Evolutionary conservation across 2,888 invertebrate species (phyloP), one percentile per base, ranked within the genome.

Genomic region (Drosophila subsilvestris): DNA sequence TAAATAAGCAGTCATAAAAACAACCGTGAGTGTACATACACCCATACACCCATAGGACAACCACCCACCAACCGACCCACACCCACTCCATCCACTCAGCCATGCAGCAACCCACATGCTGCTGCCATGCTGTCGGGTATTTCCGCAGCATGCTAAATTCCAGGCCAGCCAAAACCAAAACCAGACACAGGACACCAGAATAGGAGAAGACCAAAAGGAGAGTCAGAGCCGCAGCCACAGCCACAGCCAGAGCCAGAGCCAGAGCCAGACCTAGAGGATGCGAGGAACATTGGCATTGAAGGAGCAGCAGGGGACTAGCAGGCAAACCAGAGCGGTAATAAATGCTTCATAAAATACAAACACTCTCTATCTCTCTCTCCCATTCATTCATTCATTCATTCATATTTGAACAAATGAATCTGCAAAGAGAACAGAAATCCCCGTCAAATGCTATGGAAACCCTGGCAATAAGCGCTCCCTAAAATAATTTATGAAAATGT

Each of bases 1-100:
- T 83, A 83, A 83, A 88, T 85, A 83, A 83, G 80, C 88, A 86
- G 88, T 82, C 86, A 88, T 88, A 83, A 88, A 83, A 88, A 72
- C 86, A 37, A 17, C 12, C 27, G 3, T 27, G 50, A 42, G 17
- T 51, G 62, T 45, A 49, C 45, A 58, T 25, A 48, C 37, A 53
- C 37, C 48, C 25, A 27, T 8, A 47, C 27, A 51, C 47, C 17
- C 27, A 47, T 20, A 49, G 32, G 7, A 59, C 18, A 59, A 10
- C 22, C 45, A 47, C 29, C n/a, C n/a, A n/a, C n/a, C n/a, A n/a
- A n/a, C n/a, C n/a, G n/a, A 51, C 29, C 51, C 50, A 32, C 49
- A 56, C 43, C 4, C 22, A 42, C 53, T 8, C 14, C 32, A 37
- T 14, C 37, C 37, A 37, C 37, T 37, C 37, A 37, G n/a, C 37